A percentile compares a stretch with the other conserved stretches of the same genome.
Evolutionary conservation across 2,888 invertebrate species (phyloP).

Genomic region (Agrochola litura): DNA sequence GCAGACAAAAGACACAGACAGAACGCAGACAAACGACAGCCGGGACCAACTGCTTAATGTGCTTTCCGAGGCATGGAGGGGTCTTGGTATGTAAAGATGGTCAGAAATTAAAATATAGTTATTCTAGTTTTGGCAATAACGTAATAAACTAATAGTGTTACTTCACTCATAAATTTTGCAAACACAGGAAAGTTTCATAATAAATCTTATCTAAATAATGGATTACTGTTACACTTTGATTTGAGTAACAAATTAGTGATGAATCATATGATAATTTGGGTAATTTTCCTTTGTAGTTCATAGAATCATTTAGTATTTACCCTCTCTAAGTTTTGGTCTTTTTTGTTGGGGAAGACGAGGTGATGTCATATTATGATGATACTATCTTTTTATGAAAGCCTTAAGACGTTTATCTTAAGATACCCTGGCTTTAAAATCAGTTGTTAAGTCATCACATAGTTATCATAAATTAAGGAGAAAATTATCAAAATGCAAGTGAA

Average conservation of each 20-base stretch:
- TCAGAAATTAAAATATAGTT: neutral
- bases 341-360: neutral
- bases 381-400: neutral
- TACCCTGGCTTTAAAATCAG: neutral
- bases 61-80: too few relatives aligned
- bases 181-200: neutral
- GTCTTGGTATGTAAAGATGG: too few relatives aligned
- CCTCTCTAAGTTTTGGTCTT: neutral
- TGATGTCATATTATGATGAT: slow-evolving; percentile 5
- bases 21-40: too few relatives aligned
- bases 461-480: neutral
- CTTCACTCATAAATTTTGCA: slow-evolving; percentile 5
- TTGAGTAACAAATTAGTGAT: neutral
- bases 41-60: too few relatives aligned
- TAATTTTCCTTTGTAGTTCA: neutral
- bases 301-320: neutral
- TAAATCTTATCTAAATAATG: slow-evolving; percentile 6
- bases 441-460: neutral
- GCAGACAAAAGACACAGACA: too few relatives aligned
- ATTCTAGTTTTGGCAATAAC: neutral
- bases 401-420: neutral
- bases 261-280: slow-evolving; percentile 8
- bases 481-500: slow-evolving; percentile 1
- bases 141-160: neutral
- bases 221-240: slow-evolving; percentile 10